These are phyloP conservation scores for Leistus spinibarbis DNA, from an alignment of 2,888 invertebrate species.

Conservation along the genomic window DNA sequence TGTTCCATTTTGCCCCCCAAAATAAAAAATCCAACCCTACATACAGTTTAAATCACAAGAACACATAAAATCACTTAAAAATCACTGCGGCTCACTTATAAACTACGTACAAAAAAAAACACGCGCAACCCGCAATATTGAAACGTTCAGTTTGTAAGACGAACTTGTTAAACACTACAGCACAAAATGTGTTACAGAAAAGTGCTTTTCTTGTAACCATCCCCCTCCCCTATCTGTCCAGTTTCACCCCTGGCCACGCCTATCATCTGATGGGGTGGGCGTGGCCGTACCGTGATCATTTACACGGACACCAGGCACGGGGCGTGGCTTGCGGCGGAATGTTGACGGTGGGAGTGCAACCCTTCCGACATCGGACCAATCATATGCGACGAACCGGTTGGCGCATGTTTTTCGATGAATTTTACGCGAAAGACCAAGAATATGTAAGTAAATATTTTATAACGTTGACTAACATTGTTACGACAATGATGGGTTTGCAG, in stretches of 20 bases:
- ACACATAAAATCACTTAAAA: neutral
- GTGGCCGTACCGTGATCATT: neutral
- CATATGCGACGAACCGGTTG: neutral
- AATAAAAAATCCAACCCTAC: neutral
- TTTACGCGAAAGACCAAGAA: neutral
- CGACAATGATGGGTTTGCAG: neutral
- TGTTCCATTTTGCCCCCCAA: slow-evolving; percentile 18
- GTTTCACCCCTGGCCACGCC: neutral
- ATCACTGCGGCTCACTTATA: neutral
- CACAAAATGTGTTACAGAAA: neutral
- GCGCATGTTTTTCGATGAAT: neutral
- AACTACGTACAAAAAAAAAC: neutral
- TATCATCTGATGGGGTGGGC: neutral
- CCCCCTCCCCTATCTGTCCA: neutral
- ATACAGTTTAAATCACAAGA: neutral
- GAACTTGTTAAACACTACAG: neutral
- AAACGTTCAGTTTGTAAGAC: neutral
- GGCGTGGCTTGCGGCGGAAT: neutral
- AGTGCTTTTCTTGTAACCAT: neutral
- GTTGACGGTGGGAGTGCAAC: neutral
- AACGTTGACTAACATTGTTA: neutral
- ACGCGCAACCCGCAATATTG: neutral
- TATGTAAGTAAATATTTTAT: neutral
- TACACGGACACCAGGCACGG: neutral
- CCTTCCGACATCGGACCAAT: neutral